phyloP scores from a whole-genome alignment of 1,140 invertebrate genomes.

The Scaptomyza pallida region DNA sequence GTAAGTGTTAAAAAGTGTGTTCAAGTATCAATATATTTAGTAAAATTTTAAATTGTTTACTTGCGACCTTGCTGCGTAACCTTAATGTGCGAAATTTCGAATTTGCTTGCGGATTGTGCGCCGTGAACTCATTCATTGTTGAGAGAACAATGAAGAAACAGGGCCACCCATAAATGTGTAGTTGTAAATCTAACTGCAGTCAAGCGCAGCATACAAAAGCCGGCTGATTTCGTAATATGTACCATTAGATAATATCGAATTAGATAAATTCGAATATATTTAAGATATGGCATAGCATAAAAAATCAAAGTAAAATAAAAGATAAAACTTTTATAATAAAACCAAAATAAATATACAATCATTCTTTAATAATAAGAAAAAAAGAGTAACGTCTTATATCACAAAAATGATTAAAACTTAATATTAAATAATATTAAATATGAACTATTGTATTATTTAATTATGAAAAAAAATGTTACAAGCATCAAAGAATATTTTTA shows the following conservation, averaged over 20 bases:
- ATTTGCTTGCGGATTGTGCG: constrained; percentile 16
- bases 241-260: neutral
- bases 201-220: constrained; percentile 30
- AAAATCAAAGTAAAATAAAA: neutral
- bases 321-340: no score
- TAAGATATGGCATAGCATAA: neutral
- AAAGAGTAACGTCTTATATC: no score
- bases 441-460: no score
- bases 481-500: no score
- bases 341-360: no score
- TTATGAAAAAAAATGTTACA: no score
- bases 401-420: no score
- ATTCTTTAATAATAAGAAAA: no score
- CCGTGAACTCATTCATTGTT: constrained; percentile 17
- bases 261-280: neutral
- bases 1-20: neutral
- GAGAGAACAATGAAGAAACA: constrained; percentile 3
- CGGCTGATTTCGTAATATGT: constrained; percentile 48
- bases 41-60: neutral
- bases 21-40: no score
- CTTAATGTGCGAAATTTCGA: constrained; percentile 22
- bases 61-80: constrained; percentile 18
- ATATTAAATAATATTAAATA: no score
- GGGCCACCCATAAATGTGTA: constrained; percentile 4
- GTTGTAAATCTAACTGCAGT: constrained; percentile 32